Evolutionary conservation across 2,888 invertebrate genomes (phyloP), one percentile per base, ranked within the genome.

Genomic region (Galeruca laticollis): DNA sequence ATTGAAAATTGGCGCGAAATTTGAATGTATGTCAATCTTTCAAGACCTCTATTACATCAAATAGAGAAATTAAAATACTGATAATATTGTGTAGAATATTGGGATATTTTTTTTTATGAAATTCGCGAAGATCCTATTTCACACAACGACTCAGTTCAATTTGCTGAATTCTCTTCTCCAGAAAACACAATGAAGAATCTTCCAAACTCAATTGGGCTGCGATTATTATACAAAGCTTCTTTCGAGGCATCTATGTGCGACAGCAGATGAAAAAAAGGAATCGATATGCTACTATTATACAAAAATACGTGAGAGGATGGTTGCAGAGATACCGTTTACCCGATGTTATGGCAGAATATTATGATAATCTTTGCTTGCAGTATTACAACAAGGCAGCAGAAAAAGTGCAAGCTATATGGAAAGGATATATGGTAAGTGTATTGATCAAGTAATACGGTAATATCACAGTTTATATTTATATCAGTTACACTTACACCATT

Each of bases 381-480:
- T 69, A 66, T 54, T 84, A 81, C 67, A 70, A 81, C 57, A 74
- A 69, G 21, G 78, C 78, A 73, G 86, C 86, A 2, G 81, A 80
- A 0, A 82, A 69, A 72, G 84, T 86, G 60, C 85, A 86, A 75
- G 81, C 84, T 21, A 43, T 70, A 9, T 86, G 83, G 83, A 79
- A 79, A 68, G 86, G 85, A 13, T 81, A 82, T 74, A 69, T 61
- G 70, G 83, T 82, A 74, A 73, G 67, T 52, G 20, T n/a, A n/a
- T n/a, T n/a, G n/a, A n/a, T 26, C 6, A 26, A 26, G 26, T 26
- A n/a, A n/a, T n/a, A n/a, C n/a, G n/a, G n/a, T n/a, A n/a, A n/a
- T n/a, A n/a, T n/a, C n/a, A n/a, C n/a, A n/a, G n/a, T n/a, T n/a
- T n/a, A n/a, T n/a, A n/a, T n/a, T n/a, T n/a, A n/a, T n/a, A n/a